Percentiles rank a stretch among this genome's conserved stretches.
These are phyloP conservation scores for Gortyna flavago DNA, from an alignment of 2,888 invertebrate genomes.

Conservation along the genomic window DNA sequence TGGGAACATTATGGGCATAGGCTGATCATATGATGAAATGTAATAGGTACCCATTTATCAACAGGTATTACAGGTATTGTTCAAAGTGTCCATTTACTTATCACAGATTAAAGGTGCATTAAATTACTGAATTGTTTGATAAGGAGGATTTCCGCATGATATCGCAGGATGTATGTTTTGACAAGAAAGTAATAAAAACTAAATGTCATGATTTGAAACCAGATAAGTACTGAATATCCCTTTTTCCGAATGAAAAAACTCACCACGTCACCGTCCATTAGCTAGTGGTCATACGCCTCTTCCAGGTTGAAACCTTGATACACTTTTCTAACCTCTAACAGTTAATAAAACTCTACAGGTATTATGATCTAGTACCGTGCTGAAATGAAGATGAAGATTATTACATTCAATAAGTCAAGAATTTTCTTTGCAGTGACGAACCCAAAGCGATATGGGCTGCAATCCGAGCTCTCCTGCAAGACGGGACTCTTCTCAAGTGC, in stretches of 20 bases:
- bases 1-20: too few relatives aligned
- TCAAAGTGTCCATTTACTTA: conserved; percentile 46
- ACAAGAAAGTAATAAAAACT: conserved; percentile 9
- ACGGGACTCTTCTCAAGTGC: conserved; percentile 76
- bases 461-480: conserved; percentile 80
- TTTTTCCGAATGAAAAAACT: background rate
- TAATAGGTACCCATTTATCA: conserved; percentile 11
- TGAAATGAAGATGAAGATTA: background rate
- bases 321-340: background rate
- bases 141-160: conserved; percentile 24
- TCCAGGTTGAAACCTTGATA: background rate
- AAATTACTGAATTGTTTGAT: conserved; percentile 44
- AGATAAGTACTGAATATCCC: background rate
- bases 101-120: conserved; percentile 41
- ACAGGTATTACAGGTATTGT: conserved; percentile 18
- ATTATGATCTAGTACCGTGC: background rate
- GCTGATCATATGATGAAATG: background rate
- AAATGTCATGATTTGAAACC: background rate
- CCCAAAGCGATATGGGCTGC: conserved; percentile 83
- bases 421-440: conserved; percentile 77
- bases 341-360: background rate
- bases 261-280: background rate
- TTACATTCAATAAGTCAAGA: background rate
- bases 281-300: too few relatives aligned
- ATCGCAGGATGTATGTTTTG: conserved; percentile 13